Base-by-base conservation (phyloP, 2,797 vertebrate species). In the Nothura maculosa region DNA sequence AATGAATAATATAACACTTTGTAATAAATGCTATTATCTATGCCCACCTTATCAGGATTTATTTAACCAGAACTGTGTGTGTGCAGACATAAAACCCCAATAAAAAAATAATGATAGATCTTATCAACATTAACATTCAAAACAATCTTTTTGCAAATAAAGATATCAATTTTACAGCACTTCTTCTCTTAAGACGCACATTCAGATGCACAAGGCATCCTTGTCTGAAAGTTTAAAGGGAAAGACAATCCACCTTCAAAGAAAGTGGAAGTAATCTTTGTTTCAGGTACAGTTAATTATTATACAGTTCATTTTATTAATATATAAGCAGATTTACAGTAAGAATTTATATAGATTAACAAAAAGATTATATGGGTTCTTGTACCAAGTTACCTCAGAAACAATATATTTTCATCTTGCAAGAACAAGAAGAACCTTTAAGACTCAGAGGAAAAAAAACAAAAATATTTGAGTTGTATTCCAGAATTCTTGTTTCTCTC, bases 191-290 rank as follows among this genome's bases (percentile, higher is more conserved):
- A 48, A 48, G 47, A 48, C 25, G 47, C 22, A 48, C 22, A 94
- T 96, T 96, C 81, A 93, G 82, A 93, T 60, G 79, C 60, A 90
- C 14, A 79, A 48, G 52, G n/a, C 86, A 92, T 92, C 84, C 79
- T 90, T 25, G 81, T 87, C 67, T 91, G 92, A 84, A 79, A 62
- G 50, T 89, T 95, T 94, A 80, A 75, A 58, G 48, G 87, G 74
- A 92, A 0, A 96, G 75, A 96, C 25, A 70, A 80, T 63, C 50
- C 84, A 93, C 95, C 84, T 92, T 96, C 85, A 95, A 95, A 96
- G 83, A 92, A 95, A 83, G 93, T 77, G 17, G 60, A 93, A 96
- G 73, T 85, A 95, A 97, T 93, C 89, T 95, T 76, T 81, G 89
- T 94, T 96, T 69, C 52, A 94, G 96, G 94, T 81, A 91, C 38